Conservation (phyloP, 2,888 invertebrate species). For the Pammene aurita region DNA sequence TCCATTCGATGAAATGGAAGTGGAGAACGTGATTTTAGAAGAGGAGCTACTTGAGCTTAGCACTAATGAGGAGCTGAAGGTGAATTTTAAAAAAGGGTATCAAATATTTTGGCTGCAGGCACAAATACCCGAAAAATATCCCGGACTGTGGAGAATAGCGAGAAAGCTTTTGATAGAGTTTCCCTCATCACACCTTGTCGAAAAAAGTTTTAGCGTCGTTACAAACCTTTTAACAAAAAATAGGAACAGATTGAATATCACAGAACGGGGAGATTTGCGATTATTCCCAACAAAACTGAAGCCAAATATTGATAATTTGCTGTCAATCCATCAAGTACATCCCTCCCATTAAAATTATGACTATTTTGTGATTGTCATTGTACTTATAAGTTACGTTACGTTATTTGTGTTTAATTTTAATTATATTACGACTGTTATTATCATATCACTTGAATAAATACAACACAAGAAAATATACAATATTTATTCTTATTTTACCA, state of each 20-base stretch:
- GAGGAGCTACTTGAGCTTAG: slow-evolving; percentile 46
- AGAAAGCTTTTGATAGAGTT: slow-evolving; percentile 41
- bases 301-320: slow-evolving; percentile 27
- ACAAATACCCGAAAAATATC: slow-evolving; percentile 45
- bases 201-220: slow-evolving; percentile 22
- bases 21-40: slow-evolving; percentile 42
- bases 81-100: slow-evolving; percentile 42
- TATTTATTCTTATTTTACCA: no score
- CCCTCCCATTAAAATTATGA: slow-evolving; percentile 12
- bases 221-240: slow-evolving; percentile 34
- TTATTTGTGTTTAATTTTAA: no score
- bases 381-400: no score
- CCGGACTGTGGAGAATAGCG: slow-evolving; percentile 44
- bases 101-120: slow-evolving; percentile 43
- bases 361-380: no score
- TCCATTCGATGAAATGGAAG: slow-evolving; percentile 44
- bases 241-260: slow-evolving; percentile 32
- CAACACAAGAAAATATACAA: no score
- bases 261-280: slow-evolving; percentile 22
- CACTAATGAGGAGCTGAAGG: slow-evolving; percentile 46
- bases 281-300: slow-evolving; percentile 32
- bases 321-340: slow-evolving; percentile 35
- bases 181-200: slow-evolving; percentile 42
- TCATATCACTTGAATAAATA: no score
- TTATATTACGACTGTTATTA: no score